Base-by-base conservation (phyloP, 1,140 invertebrate genomes). In the Aradophagus sp. region DNA sequence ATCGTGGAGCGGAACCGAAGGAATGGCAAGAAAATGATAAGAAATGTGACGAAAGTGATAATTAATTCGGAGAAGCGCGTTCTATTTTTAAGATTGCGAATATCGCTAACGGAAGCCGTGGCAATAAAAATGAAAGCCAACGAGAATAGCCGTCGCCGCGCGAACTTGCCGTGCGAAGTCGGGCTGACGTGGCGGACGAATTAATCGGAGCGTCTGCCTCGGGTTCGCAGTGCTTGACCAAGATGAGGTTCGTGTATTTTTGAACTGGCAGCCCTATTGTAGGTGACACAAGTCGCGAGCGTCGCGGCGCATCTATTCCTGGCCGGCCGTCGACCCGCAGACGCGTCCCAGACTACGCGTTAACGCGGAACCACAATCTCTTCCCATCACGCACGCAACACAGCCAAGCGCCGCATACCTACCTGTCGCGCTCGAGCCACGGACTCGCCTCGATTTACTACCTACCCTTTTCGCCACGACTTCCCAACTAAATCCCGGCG, bases 301-400 rank as follows among this genome's bases (percentile, higher is more conserved):
- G 78, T 79, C 76, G 79, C 74, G 77, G 75, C 74, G 80, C 73
- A 80, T 77, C 81, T 85, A 85, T 85, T 84, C 79, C 76, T 81
- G 80, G 77, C 63, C 80, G 83, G 82, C 74, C 84, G 79, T 83
- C 84, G 83, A 84, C 83, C 84, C 79, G 80, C 75, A 84, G 84
- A 85, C 82, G 74, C 73, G 77, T 81, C 77, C 80, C 80, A 84
- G 82, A 84, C 84, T 82, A 78, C 58, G 73, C 65, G 74, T 68
- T 77, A 79, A 80, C 56, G 68, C 71, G 68, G 66, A 74, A 71
- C 65, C 58, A 55, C 59, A 69, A 72, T 72, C 69, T 75, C 66
- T 73, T 65, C 63, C 70, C 59, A 73, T 73, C 71, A 52, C 66
- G 55, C 59, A 69, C 70, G 38, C 63, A 65, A 69, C 70, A 56